These are phyloP conservation scores for Pogonophryne albipinna DNA, from an alignment of 2,797 vertebrate species.

Conservation along the genomic window DNA sequence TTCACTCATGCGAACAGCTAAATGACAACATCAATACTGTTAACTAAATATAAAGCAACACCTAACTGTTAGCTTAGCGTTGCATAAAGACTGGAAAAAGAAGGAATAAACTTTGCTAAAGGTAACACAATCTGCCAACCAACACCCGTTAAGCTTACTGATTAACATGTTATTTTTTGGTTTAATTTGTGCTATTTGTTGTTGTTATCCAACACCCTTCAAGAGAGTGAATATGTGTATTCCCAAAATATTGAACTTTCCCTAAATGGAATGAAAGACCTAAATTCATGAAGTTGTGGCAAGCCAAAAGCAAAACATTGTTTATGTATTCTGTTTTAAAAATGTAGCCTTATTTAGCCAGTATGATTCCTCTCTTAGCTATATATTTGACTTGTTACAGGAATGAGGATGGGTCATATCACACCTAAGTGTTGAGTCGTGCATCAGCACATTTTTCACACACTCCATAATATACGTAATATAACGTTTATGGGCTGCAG, in stretches of 20 bases:
- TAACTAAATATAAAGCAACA: not conserved
- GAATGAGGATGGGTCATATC: slow-evolving; percentile 45
- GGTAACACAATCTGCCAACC: not conserved
- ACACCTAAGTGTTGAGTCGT: slow-evolving; percentile 27
- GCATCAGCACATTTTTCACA: slow-evolving; percentile 46
- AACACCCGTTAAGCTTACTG: not conserved
- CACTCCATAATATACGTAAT: not conserved
- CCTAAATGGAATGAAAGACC: not conserved
- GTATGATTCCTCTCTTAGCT: not conserved
- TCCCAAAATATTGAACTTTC: not conserved
- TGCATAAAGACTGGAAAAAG: not conserved
- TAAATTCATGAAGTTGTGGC: not conserved
- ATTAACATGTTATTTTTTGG: not conserved
- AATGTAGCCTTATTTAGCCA: not conserved
- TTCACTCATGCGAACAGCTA: no score
- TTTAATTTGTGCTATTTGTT: no score
- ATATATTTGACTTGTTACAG: not conserved
- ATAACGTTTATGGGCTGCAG: not conserved
- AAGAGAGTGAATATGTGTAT: not conserved
- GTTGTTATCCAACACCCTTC: not conserved
- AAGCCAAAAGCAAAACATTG: not conserved
- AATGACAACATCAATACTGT: not conserved
- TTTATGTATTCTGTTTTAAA: no score
- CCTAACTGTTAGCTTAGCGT: not conserved
- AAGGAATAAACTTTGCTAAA: not conserved